Base-by-base conservation (phyloP, 2,888 invertebrate species). In the Caenorhabditis sulstoni region DNA sequence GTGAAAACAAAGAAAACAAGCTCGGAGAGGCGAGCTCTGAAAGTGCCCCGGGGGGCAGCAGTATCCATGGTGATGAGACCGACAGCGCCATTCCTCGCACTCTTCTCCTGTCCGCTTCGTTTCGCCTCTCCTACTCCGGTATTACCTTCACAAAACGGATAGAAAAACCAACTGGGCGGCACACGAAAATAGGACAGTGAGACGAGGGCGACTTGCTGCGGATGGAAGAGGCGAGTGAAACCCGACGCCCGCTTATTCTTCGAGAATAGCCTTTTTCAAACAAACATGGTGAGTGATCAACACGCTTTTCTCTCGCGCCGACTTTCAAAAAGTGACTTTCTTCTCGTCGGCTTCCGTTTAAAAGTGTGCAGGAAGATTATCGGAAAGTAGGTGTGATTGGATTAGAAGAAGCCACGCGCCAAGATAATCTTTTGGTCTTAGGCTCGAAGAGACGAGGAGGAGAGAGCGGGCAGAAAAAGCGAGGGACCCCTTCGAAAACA, bases 271-370 rank as follows among this genome's bases (percentile, higher is more conserved):
- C 57, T 47, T 73, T 73, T 64, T 73, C 73, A 37, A 73, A 64
- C 73, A 73, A 73, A 73, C 73, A 73, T 64, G 73, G 73, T 73
- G 73, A 64, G 35, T 73, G 73, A 73, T 73, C 73, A 73, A 64
- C 64, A 58, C 57, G 22, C 55, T 50, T 22, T 45, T 14, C 57
- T 39, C 37, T 23, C 35, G n/a, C 49, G 35, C 53, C 64, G 64
- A 58, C 64, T 64, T 71, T 62, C 57, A 71, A 71, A 70, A 70
- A 68, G 41, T 53, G 52, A 52, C 52, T 52, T 45, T 45, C n/a
- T 8, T 53, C 29, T 3, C 29, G 29, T 29, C 29, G 29, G 7
- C 29, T 53, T 29, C 18, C n/a, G n/a, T n/a, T n/a, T 18, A 29
- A 8, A 20, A 53, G 29, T 41, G 39, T 50, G 64, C 23, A 41